A percentile compares a stretch with the other conserved stretches of the same genome.
These are phyloP conservation scores for Thrips palmi DNA, from an alignment of 1,140 invertebrate species.

Conservation along the genomic window DNA sequence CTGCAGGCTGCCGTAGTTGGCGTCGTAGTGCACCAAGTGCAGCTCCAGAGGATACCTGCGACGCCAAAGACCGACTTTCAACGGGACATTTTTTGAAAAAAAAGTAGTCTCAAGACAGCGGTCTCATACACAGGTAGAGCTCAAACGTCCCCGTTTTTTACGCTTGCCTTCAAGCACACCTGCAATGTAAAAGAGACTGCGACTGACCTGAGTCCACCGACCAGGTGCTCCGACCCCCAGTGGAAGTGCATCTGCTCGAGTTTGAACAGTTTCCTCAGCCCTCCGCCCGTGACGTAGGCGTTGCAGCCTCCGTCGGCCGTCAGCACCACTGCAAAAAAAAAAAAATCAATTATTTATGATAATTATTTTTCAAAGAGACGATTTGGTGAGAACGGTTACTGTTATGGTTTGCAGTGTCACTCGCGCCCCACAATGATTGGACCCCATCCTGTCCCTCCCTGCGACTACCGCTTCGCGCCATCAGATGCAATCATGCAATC, in stretches of 20 bases:
- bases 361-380: too few relatives aligned
- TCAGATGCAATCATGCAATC: too few relatives aligned
- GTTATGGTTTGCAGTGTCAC: too few relatives aligned
- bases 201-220: slow-evolving; percentile 28
- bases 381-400: too few relatives aligned
- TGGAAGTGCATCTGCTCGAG: slow-evolving; percentile 56
- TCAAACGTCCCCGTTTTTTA: background rate
- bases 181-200: background rate
- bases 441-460: too few relatives aligned
- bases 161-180: too few relatives aligned
- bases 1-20: slow-evolving; percentile 30
- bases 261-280: slow-evolving; percentile 28
- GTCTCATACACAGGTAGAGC: slow-evolving; percentile 6
- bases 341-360: too few relatives aligned
- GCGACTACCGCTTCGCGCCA: too few relatives aligned
- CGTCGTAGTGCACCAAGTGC: slow-evolving; percentile 48
- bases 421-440: too few relatives aligned
- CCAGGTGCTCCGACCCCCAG: slow-evolving; percentile 55
- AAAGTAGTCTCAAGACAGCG: background rate
- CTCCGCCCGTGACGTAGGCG: slow-evolving; percentile 17
- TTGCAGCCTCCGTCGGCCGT: too few relatives aligned
- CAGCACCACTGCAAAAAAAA: too few relatives aligned
- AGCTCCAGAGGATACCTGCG: slow-evolving; percentile 33
- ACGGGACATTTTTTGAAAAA: slow-evolving; percentile 6
- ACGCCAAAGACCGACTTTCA: background rate